A percentile compares a stretch with the other conserved stretches of the same genome.
Conservation (phyloP, 2,797 vertebrate species). For the Hyperoplus immaculatus region DNA sequence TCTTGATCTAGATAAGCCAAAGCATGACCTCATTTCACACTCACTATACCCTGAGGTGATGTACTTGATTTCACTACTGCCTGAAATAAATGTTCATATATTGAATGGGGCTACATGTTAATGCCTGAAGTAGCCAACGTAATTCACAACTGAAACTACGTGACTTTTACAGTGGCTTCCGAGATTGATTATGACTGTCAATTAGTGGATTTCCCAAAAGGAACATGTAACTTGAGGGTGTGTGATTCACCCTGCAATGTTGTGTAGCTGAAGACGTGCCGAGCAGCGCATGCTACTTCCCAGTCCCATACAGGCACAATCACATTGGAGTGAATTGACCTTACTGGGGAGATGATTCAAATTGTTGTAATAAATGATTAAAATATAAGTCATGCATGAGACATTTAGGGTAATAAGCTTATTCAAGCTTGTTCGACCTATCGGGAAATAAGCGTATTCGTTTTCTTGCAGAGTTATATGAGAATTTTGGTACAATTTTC, state of each 20-base stretch:
- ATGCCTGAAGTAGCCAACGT: constrained; percentile 9
- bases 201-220: constrained; percentile 62
- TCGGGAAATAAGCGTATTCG: no score
- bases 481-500: not conserved
- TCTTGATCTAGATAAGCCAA: constrained; percentile 53
- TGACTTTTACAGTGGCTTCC: constrained; percentile 38
- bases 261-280: constrained; percentile 25
- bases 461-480: not conserved
- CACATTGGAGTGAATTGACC: not conserved
- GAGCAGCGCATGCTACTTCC: constrained; percentile 13
- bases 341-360: not conserved
- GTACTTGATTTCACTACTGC: constrained; percentile 67
- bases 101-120: constrained; percentile 39
- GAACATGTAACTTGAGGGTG: constrained; percentile 24
- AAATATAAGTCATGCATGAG: not conserved
- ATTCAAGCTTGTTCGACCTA: not conserved
- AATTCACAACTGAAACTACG: constrained; percentile 52
- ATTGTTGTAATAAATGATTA: no score
- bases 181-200: constrained; percentile 57
- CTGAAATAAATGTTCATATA: constrained; percentile 37
- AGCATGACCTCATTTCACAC: constrained; percentile 60
- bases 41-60: constrained; percentile 52
- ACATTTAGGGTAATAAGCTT: not conserved
- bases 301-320: not conserved
- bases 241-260: constrained; percentile 62